These are phyloP conservation scores for Tetramorium bicarinatum DNA, from an alignment of 2,888 invertebrate species.

Conservation along the genomic window DNA sequence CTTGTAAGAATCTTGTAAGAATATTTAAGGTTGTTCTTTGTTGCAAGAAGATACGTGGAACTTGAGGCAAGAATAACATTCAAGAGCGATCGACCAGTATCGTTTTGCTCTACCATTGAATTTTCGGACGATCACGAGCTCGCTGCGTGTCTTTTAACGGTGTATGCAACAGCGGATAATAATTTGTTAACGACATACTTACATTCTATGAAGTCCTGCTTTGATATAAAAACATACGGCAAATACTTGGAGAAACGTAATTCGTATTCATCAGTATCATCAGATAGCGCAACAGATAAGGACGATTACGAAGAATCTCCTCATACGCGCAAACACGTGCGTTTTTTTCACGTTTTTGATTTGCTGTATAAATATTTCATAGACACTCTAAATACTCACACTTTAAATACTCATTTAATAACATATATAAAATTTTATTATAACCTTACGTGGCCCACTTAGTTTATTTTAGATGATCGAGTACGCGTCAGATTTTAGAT, in stretches of 20 bases:
- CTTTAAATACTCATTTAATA: background rate
- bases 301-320: slow-evolving; percentile 20
- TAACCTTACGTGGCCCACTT: background rate
- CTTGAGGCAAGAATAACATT: slow-evolving; percentile 61
- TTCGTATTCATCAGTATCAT: background rate
- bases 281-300: background rate
- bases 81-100: slow-evolving; percentile 67
- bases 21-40: background rate
- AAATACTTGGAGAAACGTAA: background rate
- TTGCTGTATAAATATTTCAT: background rate
- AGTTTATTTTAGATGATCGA: background rate
- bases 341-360: slow-evolving; percentile 10
- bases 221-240: background rate
- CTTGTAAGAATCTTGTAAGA: background rate
- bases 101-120: slow-evolving; percentile 69
- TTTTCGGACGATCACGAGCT: slow-evolving; percentile 69
- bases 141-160: slow-evolving; percentile 57
- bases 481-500: background rate
- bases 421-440: background rate
- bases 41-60: slow-evolving; percentile 49
- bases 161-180: slow-evolving; percentile 81
- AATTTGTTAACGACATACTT: slow-evolving; percentile 82
- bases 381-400: no score
- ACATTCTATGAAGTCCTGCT: slow-evolving; percentile 41
- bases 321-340: background rate